Conservation (phyloP, 2,113 vertebrate genomes). For the Xenopus borealis region DNA sequence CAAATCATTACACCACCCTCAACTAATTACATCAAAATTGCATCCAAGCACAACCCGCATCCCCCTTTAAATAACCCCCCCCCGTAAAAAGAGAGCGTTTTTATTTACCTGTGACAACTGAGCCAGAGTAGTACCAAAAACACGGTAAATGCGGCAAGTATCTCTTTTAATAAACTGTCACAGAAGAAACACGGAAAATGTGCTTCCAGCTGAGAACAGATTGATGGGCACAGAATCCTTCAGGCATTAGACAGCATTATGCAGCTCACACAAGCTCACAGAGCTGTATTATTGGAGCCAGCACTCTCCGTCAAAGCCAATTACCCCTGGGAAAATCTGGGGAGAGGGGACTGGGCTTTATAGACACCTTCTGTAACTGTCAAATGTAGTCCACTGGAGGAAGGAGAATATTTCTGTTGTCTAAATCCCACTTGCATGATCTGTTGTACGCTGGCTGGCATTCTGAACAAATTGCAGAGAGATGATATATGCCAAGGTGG, state of each 20-base stretch:
- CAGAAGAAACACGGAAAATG: constrained; percentile 53
- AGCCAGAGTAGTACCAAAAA: constrained; percentile 70
- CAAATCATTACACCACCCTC: too few relatives aligned
- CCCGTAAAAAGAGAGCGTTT: constrained; percentile 53
- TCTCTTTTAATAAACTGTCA: constrained; percentile 82
- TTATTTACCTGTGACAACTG: constrained; percentile 72
- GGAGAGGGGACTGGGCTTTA: constrained; percentile 44
- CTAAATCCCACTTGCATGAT: constrained; percentile 47
- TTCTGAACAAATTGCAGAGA: constrained; percentile 51
- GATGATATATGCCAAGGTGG: constrained; percentile 35
- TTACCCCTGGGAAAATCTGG: constrained; percentile 63
- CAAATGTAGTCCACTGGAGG: constrained; percentile 43
- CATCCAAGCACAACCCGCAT: too few relatives aligned
- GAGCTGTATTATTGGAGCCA: constrained; percentile 66
- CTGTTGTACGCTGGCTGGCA: constrained; percentile 56
- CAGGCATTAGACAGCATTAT: constrained; percentile 62
- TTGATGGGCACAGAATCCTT: constrained; percentile 67
- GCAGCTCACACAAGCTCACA: constrained; percentile 66
- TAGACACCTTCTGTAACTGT: constrained; percentile 49
- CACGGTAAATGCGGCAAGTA: constrained; percentile 62
- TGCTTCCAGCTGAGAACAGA: constrained; percentile 54
- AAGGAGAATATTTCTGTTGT: background rate
- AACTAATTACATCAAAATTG: too few relatives aligned
- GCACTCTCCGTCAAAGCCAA: constrained; percentile 68
- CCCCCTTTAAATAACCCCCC: too few relatives aligned